Percentiles rank a stretch among this genome's conserved stretches.
These are phyloP conservation scores for Apamea sordens DNA, from an alignment of 2,888 invertebrate genomes.

Conservation along the genomic window DNA sequence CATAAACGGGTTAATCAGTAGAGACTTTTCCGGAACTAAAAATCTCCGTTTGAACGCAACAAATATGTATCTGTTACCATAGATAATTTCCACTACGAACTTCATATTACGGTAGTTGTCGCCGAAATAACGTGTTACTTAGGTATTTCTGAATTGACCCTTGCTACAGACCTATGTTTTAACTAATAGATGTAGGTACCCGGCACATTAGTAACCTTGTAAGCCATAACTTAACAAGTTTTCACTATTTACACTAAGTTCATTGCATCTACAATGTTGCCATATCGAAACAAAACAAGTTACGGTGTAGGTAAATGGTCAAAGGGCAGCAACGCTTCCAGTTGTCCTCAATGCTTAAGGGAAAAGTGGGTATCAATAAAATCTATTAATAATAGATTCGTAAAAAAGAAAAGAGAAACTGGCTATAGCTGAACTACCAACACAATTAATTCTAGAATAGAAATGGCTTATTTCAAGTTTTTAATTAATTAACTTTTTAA, in stretches of 20 bases:
- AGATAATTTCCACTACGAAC: neutral
- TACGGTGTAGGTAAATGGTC: slow-evolving; percentile 1
- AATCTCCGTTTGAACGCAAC: neutral
- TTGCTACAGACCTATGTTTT: neutral
- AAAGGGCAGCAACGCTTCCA: slow-evolving; percentile 25
- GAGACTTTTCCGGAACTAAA: neutral
- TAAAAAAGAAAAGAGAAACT: neutral
- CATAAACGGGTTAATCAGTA: neutral
- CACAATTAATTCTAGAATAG: neutral
- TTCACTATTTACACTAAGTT: slow-evolving; percentile 28
- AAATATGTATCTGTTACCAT: neutral
- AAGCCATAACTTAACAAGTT: slow-evolving; percentile 12
- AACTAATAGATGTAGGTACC: slow-evolving; percentile 12
- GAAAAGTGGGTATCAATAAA: neutral
- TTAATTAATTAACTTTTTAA: neutral
- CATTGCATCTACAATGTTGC: slow-evolving; percentile 27
- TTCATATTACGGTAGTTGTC: neutral
- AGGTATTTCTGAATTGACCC: neutral
- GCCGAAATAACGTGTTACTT: neutral
- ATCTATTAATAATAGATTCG: no score
- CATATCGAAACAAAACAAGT: slow-evolving; percentile 28
- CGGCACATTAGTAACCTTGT: slow-evolving; percentile 12
- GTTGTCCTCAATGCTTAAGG: neutral
- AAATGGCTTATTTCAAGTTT: neutral
- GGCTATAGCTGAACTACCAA: no score